Percentiles rank a stretch among this genome's conserved stretches.
These are phyloP conservation scores for Dioctria linearis DNA, from an alignment of 2,888 invertebrate genomes.

Conservation along the genomic window DNA sequence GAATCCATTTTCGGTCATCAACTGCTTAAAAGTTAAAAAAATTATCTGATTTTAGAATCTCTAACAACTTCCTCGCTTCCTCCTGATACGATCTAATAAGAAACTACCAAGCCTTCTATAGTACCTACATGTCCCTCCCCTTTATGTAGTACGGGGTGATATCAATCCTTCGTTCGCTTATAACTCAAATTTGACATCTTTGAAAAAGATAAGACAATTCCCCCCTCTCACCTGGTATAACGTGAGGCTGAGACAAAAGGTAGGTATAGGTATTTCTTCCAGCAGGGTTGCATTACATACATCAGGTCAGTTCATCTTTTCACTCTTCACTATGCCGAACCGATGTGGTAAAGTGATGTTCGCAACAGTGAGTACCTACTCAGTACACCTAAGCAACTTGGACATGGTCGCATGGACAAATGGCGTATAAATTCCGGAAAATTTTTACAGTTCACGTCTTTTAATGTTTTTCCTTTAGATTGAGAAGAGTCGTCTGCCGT, in stretches of 20 bases:
- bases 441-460: conserved; percentile 59
- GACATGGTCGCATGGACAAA: conserved; percentile 59
- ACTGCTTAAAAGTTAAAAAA: no score
- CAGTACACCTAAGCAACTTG: conserved; percentile 29
- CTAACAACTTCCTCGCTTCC: neutral
- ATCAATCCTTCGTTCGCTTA: conserved; percentile 42
- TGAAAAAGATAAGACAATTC: conserved; percentile 36
- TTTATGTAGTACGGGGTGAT: neutral
- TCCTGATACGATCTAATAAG: neutral
- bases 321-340: neutral
- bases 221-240: conserved; percentile 7
- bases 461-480: conserved; percentile 51
- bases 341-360: neutral
- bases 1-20: no score
- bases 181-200: conserved; percentile 55
- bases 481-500: conserved; percentile 17
- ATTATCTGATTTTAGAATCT: neutral
- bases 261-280: neutral
- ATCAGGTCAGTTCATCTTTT: neutral
- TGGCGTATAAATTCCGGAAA: conserved; percentile 60
- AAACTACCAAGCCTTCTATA: neutral
- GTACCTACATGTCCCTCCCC: neutral
- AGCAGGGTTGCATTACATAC: neutral
- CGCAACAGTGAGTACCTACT: neutral
- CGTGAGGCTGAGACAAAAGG: neutral